These are phyloP conservation scores for Branchipolynoe longqiensis DNA, from an alignment of 2,888 invertebrate genomes.

Conservation along the genomic window DNA sequence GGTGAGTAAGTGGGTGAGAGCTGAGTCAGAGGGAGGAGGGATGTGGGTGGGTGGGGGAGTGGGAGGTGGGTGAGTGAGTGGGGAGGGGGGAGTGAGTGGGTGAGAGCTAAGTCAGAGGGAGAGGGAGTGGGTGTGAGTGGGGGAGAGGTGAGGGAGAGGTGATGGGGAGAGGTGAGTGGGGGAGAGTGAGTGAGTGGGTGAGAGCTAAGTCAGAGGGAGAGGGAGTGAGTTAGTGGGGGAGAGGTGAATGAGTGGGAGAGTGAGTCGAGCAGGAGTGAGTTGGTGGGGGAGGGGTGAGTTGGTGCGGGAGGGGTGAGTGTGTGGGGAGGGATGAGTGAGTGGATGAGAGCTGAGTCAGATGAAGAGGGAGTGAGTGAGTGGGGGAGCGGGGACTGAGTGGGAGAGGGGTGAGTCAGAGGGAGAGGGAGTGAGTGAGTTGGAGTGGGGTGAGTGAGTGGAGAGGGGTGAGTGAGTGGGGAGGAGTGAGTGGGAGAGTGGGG, in stretches of 20 bases:
- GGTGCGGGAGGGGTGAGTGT: not conserved
- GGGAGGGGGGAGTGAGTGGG: not conserved
- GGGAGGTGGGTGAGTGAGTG: no score
- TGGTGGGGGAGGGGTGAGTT: not conserved
- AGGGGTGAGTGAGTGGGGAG: slow-evolving; percentile 8
- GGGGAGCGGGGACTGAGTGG: no score
- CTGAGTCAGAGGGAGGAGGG: not conserved
- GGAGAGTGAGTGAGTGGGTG: no score
- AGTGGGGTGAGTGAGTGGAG: not conserved
- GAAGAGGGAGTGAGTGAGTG: not conserved
- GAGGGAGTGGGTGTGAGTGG: no score
- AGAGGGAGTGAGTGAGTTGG: not conserved
- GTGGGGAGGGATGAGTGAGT: not conserved
- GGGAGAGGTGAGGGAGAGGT: no score
- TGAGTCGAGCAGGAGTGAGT: not conserved
- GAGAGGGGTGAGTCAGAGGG: no score
- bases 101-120: no score
- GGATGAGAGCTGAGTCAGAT: not conserved
- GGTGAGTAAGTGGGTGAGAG: no score
- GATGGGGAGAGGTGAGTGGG: no score
- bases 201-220: no score
- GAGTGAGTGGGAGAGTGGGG: not conserved
- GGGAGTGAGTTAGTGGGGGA: no score
- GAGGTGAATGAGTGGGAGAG: not conserved
- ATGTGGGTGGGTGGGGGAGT: no score